Conservation (phyloP, 2,797 vertebrate genomes). For the Esox lucius region DNA sequence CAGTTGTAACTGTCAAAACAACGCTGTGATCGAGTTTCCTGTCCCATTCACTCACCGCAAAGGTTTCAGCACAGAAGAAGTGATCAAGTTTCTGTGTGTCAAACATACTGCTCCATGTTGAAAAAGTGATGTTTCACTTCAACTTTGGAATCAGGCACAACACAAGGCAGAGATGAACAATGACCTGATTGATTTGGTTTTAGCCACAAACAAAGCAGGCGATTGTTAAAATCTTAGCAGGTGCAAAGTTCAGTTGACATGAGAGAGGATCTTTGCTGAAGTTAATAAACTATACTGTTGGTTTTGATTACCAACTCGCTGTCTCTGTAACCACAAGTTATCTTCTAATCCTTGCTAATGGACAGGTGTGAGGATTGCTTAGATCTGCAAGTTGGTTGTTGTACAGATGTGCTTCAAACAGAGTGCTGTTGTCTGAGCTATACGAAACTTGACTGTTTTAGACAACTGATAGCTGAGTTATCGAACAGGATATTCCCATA, state of each 20-base stretch:
- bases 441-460: neutral
- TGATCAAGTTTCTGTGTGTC: slow-evolving; percentile 18
- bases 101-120: neutral
- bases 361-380: neutral
- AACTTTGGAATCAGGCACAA: slow-evolving; percentile 1
- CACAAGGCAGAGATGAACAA: slow-evolving; percentile 24
- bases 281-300: slow-evolving; percentile 4
- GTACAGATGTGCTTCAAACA: neutral
- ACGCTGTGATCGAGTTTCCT: slow-evolving; percentile 54
- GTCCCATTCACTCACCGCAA: slow-evolving; percentile 47
- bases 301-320: neutral
- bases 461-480: neutral
- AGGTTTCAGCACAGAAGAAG: slow-evolving; percentile 37
- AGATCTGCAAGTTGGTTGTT: neutral
- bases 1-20: slow-evolving; percentile 67
- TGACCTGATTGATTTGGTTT: slow-evolving; percentile 21
- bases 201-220: slow-evolving; percentile 10
- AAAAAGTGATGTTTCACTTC: slow-evolving; percentile 11
- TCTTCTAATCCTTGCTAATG: neutral
- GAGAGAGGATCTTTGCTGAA: slow-evolving; percentile 14
- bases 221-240: slow-evolving; percentile 15
- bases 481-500: neutral
- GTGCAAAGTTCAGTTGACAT: slow-evolving; percentile 37
- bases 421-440: neutral
- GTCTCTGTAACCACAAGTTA: slow-evolving; percentile 1